Base-by-base conservation (phyloP, 2,888 invertebrate genomes). In the Merodon equestris region DNA sequence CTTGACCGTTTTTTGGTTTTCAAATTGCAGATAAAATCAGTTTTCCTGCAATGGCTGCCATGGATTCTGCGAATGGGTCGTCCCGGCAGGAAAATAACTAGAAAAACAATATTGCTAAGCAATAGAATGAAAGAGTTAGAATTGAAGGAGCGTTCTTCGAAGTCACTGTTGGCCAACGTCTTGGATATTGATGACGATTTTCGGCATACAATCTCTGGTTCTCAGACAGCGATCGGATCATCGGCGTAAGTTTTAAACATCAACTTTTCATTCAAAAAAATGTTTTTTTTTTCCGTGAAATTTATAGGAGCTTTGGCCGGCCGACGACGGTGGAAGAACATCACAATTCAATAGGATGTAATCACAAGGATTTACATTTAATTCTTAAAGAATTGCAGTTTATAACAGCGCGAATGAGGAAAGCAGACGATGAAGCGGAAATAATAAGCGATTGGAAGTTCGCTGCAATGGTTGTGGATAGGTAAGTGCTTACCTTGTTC, bases 381-480 rank as follows among this genome's bases (percentile, higher is more conserved):
- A 98, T 98, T 87, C 92, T 98, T 83, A 93, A 95, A 84, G 98
- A 98, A 90, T 91, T 98, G 84, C 96, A 96, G 90, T 97, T 97
- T 90, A 97, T 98, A 88, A 98, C 98, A 44, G 93, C 94, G 84
- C 93, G 97, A 85, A 96, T 98, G 95, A 94, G 95, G 89, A 96
- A 97, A 89, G 95, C 97, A 66, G 98, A 98, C 87, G 96, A 97
- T 85, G 96, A 97, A 87, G 94, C 95, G 70, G 97, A 97, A 88
- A 92, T 96, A 83, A 96, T 96, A 85, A 96, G 95, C 90, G 98
- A 98, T 89, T 98, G 98, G 98, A 97, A 97, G 89, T 98, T 98
- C 89, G 98, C 98, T 70, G 98, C 97, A 83, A 97, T 98, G 96
- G 98, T 98, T 88, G 97, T 98, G 88, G 98, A 98, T 91, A 94